Base-by-base conservation (phyloP, 1,140 invertebrate species). In the Brachionus angularis region DNA sequence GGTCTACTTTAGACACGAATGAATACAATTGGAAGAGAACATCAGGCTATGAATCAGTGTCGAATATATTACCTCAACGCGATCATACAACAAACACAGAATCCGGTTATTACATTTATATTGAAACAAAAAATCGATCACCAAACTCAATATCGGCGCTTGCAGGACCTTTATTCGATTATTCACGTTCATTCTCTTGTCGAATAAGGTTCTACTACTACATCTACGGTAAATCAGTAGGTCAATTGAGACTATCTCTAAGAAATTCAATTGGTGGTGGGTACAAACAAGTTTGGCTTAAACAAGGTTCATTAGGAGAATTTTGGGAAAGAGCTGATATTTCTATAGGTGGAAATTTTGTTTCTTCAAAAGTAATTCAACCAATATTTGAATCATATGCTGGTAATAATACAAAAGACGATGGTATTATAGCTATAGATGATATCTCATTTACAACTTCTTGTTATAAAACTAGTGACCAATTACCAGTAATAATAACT, bases 361-460 rank as follows among this genome's bases (percentile, higher is more conserved):
- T 42, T 7, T 21, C 3, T 16, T 16, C 42, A 31, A 67, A 47
- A 3, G 36, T 16, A 46, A 33, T 67, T 27, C 36, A 70, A 42
- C 23, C 52, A 8, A 31, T 70, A 27, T 52, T 70, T 29, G 29
- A 70, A 53, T 42, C 47, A 27, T 25, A 1, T 10, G 77, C 72
- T 36, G 49, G 71, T 27, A 74, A 75, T 8, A 79, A 79, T 21
- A 73, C 73, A 7, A 69, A 73, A 16, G 74, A 72, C 25, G 21
- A 72, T 36, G 78, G 79, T 18, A 77, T 79, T 47, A 80, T 81
- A 73, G 78, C 78, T 21, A 75, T 80, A 36, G 80, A 81, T 75
- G 79, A 82, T 73, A 39, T 79, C 0, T 77, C 77, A 18, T 79
- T 82, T 27, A 78, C 79, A 10, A 74, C 77, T 42, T 79, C 75